Base-by-base conservation (phyloP, 2,113 vertebrate species). In the Labeo rohita region DNA sequence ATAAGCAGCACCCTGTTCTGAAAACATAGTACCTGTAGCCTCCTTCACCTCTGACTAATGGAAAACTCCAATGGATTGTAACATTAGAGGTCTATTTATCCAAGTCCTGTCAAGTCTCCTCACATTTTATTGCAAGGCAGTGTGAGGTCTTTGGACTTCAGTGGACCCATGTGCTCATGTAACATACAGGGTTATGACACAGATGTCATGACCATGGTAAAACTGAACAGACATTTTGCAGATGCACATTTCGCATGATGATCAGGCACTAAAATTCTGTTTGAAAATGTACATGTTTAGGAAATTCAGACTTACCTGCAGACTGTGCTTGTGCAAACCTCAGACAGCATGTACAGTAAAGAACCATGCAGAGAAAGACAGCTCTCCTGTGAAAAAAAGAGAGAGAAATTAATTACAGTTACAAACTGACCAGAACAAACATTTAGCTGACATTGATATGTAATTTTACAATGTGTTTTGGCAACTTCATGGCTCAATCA, bases 291-390 rank as follows among this genome's bases (percentile, higher is more conserved):
- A 63, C 9, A 63, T 21, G n/a, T 63, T 63, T 23, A 11, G 10
- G 6, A 36, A 61, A 61, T 50, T 3, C 43, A 7, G 28, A 15
- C 92, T 96, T 96, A 99, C 98, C 97, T 98, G 98, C 95, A 95
- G 94, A 92, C 91, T 92, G 94, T 93, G 95, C 96, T 92, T 97
- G 96, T 91, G 96, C 92, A 88, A 96, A 93, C 91, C 95, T 96
- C 92, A 98, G 93, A 92, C 93, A 96, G 94, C 95, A 98, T 92
- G 93, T 93, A 92, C 94, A 95, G 79, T 92, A 97, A 81, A 98
- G 91, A 77, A 98, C 79, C 83, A 94, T 95, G 96, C 96, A 97
- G 95, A 97, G 90, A 94, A 97, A 95, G 93, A 95, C 95, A 93
- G 95, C 94, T 93, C 94, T 97, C 96, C 97, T 99, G 88, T 88